These are phyloP conservation scores for Aramus guarauna DNA, from an alignment of 2,113 vertebrate genomes.

Conservation along the genomic window DNA sequence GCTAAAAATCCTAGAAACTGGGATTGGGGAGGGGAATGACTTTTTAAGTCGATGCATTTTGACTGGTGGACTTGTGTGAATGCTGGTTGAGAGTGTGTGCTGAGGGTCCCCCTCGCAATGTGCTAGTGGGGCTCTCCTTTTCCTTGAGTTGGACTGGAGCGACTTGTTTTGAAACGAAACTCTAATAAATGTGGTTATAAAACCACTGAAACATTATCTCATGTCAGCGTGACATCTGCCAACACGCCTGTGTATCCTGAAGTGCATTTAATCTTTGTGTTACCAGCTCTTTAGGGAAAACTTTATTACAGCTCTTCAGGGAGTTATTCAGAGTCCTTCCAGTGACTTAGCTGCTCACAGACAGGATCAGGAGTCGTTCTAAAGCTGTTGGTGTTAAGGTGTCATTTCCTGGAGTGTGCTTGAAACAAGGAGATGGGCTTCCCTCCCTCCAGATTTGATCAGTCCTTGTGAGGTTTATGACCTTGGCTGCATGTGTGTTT, in stretches of 20 bases:
- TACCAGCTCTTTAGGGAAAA: background rate
- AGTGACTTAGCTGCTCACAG: background rate
- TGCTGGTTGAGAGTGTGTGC: background rate
- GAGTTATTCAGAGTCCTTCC: background rate
- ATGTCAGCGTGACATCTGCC: background rate
- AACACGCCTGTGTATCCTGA: background rate
- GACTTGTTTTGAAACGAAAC: background rate
- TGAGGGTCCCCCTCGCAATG: background rate
- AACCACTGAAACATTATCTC: background rate
- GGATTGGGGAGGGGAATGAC: background rate
- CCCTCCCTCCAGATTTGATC: background rate
- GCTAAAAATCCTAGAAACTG: background rate
- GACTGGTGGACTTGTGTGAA: background rate
- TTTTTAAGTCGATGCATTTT: background rate
- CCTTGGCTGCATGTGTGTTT: background rate
- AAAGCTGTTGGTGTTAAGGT: background rate
- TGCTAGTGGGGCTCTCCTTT: background rate
- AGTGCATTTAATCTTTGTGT: background rate
- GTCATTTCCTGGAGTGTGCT: background rate
- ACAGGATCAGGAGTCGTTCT: background rate
- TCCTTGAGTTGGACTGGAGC: background rate
- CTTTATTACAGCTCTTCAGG: background rate
- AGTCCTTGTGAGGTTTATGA: background rate
- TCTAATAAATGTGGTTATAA: background rate
- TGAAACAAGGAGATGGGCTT: background rate